Evolutionary conservation across 2,113 vertebrate genomes (phyloP), one percentile per base, ranked within the genome.

Genomic region (Dunckerocampus dactyliophorus): DNA sequence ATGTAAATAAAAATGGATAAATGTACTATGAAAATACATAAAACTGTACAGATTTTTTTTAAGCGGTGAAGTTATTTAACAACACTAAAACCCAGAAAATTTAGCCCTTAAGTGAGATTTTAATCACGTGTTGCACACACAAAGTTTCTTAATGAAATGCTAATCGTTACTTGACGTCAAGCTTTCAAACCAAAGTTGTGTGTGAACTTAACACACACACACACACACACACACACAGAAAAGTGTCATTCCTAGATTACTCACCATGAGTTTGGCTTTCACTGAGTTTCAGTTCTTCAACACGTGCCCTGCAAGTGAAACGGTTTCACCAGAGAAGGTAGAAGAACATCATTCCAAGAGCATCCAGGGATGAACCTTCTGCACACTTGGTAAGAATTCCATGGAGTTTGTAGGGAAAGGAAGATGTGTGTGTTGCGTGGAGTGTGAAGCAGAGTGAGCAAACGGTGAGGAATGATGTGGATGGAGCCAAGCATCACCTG

Each of bases 211-310:
- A n/a, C 1, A 49, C 28, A 50, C 14, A 28, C 3, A 46, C 37
- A 50, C 14, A 28, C 8, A 48, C 3, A 46, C 37, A 50, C 14
- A 28, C 8, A 48, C 31, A 34, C 31, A 34, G 5, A 8, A 59
- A 69, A 57, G 49, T 39, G 48, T n/a, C 17, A 10, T 70, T 55
- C 62, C n/a, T 57, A n/a, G 61, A 64, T 70, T 81, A 87, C 86
- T 88, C 76, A 88, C 86, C 80, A 53, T 66, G 2, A 46, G 58
- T 58, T 63, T 72, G 57, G 55, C 61, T 28, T 67, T 28, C 54
- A n/a, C 15, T 43, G 21, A 56, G 62, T 19, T 43, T 42, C 59
- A 75, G 42, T 50, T 81, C 59, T 46, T 56, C 64, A 56, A 64
- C 53, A 52, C 68, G 21, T 52, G 49, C 64, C 72, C 67, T 47